phyloP scores from a whole-genome alignment of 1,140 invertebrate species.

The Ceratosolen fusciceps region DNA sequence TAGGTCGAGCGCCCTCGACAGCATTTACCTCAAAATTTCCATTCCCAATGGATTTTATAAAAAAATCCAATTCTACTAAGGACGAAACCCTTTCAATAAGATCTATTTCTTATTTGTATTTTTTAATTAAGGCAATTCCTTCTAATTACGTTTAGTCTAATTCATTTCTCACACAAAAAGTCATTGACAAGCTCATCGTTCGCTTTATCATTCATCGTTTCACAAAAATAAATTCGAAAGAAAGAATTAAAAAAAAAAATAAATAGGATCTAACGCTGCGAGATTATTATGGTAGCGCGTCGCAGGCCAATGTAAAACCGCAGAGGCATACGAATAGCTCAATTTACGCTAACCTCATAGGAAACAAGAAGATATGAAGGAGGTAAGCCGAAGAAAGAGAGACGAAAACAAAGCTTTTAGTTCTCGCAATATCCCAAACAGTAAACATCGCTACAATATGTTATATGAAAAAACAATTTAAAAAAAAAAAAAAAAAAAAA shows the following conservation, averaged over 20 bases:
- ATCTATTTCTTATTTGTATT: no score
- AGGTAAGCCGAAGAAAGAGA: neutral
- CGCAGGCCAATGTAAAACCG: neutral
- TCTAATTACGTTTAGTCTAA: no score
- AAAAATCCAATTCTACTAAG: no score
- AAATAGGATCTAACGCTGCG: neutral
- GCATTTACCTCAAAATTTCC: no score
- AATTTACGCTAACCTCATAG: neutral
- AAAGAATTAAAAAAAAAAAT: neutral
- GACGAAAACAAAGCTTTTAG: constrained; percentile 24
- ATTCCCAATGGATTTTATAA: no score
- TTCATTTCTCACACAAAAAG: no score
- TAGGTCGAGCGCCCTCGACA: no score
- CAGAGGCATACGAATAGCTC: neutral
- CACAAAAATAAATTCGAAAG: neutral
- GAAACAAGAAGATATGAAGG: neutral
- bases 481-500: no score
- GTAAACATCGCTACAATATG: neutral
- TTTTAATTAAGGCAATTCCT: no score
- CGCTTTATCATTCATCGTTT: no score
- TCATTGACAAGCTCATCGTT: no score
- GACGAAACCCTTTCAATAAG: no score
- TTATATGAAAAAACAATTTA: constrained; percentile 42
- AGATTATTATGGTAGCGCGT: neutral
- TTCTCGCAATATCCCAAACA: neutral